Evolutionary conservation across 1,140 invertebrate genomes (phyloP).

Genomic region (Drosophila grimshawi): DNA sequence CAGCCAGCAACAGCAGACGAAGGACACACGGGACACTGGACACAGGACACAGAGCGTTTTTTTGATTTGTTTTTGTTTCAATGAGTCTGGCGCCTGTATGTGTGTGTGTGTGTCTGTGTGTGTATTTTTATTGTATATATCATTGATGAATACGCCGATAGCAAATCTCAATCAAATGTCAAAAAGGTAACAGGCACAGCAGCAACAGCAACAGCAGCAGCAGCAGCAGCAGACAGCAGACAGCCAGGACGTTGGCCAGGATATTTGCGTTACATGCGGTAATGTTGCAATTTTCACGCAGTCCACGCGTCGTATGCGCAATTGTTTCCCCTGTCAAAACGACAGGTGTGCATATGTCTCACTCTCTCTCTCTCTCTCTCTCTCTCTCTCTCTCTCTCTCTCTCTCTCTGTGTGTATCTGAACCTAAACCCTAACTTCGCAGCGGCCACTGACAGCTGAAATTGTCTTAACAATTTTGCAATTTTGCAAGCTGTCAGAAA

Average conservation of each 20-base stretch:
- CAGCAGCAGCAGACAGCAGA: slow-evolving; percentile 1
- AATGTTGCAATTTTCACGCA: slow-evolving; percentile 83
- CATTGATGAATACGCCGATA: slow-evolving; percentile 84
- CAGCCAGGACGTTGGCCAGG: neutral
- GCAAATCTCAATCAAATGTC: slow-evolving; percentile 85
- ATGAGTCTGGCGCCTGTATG: slow-evolving; percentile 57
- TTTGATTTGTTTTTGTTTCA: slow-evolving; percentile 32
- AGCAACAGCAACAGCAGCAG: neutral
- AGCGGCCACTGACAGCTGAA: slow-evolving; percentile 73
- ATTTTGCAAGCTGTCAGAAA: slow-evolving; percentile 65
- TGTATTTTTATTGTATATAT: slow-evolving; percentile 83
- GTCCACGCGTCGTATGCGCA: slow-evolving; percentile 77
- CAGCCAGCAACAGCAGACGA: neutral
- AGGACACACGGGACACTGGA: neutral
- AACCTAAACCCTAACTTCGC: neutral
- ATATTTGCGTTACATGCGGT: slow-evolving; percentile 54
- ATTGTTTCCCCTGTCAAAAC: slow-evolving; percentile 67
- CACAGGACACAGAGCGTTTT: neutral
- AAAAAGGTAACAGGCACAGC: slow-evolving; percentile 83
- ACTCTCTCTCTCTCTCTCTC: slow-evolving; percentile 16
- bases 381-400: neutral
- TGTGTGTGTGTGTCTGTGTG: slow-evolving; percentile 25
- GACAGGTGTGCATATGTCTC: neutral
- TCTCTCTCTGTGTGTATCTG: slow-evolving; percentile 8
- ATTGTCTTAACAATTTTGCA: slow-evolving; percentile 77